Conservation (phyloP, 2,113 vertebrate species). For the Penelope pileata region DNA sequence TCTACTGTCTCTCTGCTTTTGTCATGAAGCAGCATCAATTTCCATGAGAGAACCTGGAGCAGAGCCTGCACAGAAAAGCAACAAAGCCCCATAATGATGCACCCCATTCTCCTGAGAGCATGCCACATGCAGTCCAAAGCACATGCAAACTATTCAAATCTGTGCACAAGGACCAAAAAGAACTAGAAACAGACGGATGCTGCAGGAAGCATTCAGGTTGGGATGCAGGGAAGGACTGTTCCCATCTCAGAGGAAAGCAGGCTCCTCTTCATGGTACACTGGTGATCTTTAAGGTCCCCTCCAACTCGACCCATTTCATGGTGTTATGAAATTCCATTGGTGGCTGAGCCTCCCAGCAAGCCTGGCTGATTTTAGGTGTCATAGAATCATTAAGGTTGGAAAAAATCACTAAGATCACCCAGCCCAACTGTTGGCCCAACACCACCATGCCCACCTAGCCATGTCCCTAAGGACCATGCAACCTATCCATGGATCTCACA, state of each 20-base stretch:
- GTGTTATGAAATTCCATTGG: neutral
- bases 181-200: neutral
- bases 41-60: neutral
- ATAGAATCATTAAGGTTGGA: too few species aligned
- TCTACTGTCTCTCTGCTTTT: neutral
- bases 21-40: neutral
- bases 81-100: rapidly evolving
- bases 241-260: neutral
- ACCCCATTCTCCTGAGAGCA: neutral
- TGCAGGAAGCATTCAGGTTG: rapidly evolving
- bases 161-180: neutral
- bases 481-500: rapidly evolving
- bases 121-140: rapidly evolving
- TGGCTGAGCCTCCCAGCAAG: neutral
- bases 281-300: neutral
- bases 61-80: neutral
- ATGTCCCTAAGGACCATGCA: too few species aligned
- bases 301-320: neutral
- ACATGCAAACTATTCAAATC: neutral
- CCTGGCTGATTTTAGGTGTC: neutral
- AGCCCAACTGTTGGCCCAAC: too few species aligned
- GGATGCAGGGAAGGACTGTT: neutral
- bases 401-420: too few species aligned
- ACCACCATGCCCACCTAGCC: too few species aligned
- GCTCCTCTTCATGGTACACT: rapidly evolving